Evolutionary conservation across 2,888 invertebrate genomes (phyloP).

Genomic region (Apocheima hispidaria): DNA sequence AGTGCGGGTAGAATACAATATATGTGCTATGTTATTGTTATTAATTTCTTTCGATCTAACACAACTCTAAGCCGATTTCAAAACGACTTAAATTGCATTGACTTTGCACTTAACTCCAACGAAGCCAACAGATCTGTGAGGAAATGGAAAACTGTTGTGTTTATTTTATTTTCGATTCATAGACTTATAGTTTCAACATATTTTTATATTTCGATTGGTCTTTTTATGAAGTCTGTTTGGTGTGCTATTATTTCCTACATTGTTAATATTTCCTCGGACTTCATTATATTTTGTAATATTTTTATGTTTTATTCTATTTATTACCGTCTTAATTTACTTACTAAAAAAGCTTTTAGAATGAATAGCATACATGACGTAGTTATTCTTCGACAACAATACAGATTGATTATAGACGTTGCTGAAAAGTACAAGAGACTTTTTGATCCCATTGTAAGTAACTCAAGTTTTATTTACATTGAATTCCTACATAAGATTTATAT

Average conservation of each 20-base stretch:
- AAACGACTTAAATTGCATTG: not conserved
- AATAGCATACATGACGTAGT: not conserved
- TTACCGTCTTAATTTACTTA: not conserved
- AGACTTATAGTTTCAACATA: not conserved
- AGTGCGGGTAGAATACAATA: not conserved
- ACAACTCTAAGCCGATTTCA: not conserved
- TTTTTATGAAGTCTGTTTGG: not conserved
- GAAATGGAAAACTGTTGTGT: not conserved
- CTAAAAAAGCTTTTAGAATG: not conserved
- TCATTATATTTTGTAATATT: not conserved
- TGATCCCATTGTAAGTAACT: constrained; percentile 7
- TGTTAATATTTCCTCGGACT: not conserved
- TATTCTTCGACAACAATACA: not conserved
- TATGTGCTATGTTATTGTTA: not conserved
- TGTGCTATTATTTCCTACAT: not conserved
- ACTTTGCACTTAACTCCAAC: not conserved
- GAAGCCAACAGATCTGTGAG: not conserved
- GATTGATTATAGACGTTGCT: not conserved
- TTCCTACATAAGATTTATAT: not conserved
- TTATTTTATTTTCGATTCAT: not conserved
- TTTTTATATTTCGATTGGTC: not conserved
- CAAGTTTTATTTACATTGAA: not conserved
- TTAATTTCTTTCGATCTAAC: not conserved
- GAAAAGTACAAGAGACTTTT: constrained; percentile 6
- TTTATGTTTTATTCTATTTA: constrained; percentile 3